Evolutionary conservation across 1,140 invertebrate genomes (phyloP).

Genomic region (Hyles euphorbiae): DNA sequence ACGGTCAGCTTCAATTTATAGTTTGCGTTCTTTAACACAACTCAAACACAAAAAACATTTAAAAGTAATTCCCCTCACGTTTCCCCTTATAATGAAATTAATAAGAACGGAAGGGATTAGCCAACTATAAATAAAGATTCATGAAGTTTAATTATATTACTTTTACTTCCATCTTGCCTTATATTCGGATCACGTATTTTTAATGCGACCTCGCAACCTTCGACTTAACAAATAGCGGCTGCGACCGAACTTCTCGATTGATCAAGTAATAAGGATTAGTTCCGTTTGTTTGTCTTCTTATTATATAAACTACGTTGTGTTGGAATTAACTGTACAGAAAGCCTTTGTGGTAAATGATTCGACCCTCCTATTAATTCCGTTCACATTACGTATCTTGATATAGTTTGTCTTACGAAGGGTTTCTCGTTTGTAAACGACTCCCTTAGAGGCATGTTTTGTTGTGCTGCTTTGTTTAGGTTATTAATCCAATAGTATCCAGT

Average conservation of each 20-base stretch:
- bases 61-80: too few relatives aligned
- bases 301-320: too few relatives aligned
- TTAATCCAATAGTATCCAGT: too few relatives aligned
- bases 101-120: slow-evolving; percentile 34
- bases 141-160: slow-evolving; percentile 56
- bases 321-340: too few relatives aligned
- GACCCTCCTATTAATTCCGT: background rate
- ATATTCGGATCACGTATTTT: slow-evolving; percentile 41
- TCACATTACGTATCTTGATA: background rate
- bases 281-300: slow-evolving; percentile 4
- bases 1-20: too few relatives aligned
- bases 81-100: slow-evolving; percentile 1
- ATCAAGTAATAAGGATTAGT: slow-evolving; percentile 11
- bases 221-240: slow-evolving; percentile 21
- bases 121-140: slow-evolving; percentile 50
- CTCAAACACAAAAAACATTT: too few relatives aligned
- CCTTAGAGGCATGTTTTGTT: too few relatives aligned
- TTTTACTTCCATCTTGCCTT: slow-evolving; percentile 24
- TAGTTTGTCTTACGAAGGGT: too few relatives aligned
- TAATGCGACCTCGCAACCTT: slow-evolving; percentile 12
- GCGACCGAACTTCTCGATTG: slow-evolving; percentile 17
- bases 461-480: too few relatives aligned
- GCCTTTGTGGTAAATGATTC: too few relatives aligned
- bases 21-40: too few relatives aligned
- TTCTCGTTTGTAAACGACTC: too few relatives aligned